Conservation (phyloP, 2,113 vertebrate genomes). For the Hiodon tergisus region DNA sequence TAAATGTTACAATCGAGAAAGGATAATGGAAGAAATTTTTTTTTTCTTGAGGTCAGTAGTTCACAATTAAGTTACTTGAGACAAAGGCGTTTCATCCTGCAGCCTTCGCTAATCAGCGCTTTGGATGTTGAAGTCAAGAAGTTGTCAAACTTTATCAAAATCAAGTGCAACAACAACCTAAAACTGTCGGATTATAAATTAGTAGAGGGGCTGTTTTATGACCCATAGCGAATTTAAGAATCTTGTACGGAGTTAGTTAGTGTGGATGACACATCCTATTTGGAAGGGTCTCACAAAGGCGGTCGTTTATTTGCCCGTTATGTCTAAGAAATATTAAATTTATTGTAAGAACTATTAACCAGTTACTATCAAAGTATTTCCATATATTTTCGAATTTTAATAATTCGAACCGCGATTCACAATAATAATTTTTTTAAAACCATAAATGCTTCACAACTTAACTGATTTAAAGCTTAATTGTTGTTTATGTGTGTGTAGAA, state of each 20-base stretch:
- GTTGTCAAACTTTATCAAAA: slow-evolving; percentile 86
- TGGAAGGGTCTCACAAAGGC: slow-evolving; percentile 37
- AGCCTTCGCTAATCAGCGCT: slow-evolving; percentile 63
- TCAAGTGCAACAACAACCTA: slow-evolving; percentile 61
- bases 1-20: slow-evolving; percentile 12
- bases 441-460: not conserved
- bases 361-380: not conserved
- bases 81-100: slow-evolving; percentile 32
- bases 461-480: not conserved
- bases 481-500: not conserved
- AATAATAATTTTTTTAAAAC: not conserved
- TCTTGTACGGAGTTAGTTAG: slow-evolving; percentile 55
- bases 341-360: not conserved
- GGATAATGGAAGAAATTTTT: slow-evolving; percentile 12
- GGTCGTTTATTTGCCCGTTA: slow-evolving; percentile 18
- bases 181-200: slow-evolving; percentile 59
- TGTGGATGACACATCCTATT: slow-evolving; percentile 61
- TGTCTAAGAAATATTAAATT: not conserved
- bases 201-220: slow-evolving; percentile 62
- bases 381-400: not conserved
- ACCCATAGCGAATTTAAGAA: slow-evolving; percentile 68
- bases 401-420: not conserved
- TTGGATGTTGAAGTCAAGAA: slow-evolving; percentile 66
- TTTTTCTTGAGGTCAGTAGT: slow-evolving; percentile 39
- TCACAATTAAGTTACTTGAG: slow-evolving; percentile 44